These are phyloP conservation scores for Drosophila neotestacea DNA, from an alignment of 2,888 invertebrate genomes.

Conservation along the genomic window DNA sequence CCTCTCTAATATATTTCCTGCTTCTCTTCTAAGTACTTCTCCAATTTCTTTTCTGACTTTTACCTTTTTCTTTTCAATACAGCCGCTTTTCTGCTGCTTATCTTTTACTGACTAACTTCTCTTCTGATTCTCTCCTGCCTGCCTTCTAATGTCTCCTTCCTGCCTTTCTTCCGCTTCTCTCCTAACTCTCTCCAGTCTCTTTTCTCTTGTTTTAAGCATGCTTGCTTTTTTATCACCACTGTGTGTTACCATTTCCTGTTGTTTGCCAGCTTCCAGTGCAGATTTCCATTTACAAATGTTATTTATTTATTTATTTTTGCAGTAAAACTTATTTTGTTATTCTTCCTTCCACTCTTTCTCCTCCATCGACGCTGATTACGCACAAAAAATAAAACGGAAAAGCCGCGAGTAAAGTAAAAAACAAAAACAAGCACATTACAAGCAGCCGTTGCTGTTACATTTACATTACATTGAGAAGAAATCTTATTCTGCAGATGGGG, in stretches of 20 bases:
- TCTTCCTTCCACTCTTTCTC: background rate
- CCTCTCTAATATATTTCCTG: background rate
- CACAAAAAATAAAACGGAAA: slow-evolving; percentile 24
- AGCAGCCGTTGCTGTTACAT: slow-evolving; percentile 59
- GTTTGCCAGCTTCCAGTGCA: slow-evolving; percentile 30
- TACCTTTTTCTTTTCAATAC: too few species aligned
- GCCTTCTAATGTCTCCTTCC: background rate
- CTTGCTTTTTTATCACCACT: slow-evolving; percentile 8
- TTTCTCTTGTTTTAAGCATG: background rate
- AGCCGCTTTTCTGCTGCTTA: too few species aligned
- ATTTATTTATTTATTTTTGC: slow-evolving; percentile 71
- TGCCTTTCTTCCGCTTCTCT: too few species aligned
- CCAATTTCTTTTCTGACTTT: background rate
- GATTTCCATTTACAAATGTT: slow-evolving; percentile 58
- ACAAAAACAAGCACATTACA: slow-evolving; percentile 64
- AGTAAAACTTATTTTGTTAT: slow-evolving; percentile 61
- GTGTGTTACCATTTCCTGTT: slow-evolving; percentile 60
- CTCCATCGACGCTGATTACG: slow-evolving; percentile 48
- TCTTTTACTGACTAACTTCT: background rate
- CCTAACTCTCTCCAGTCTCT: background rate
- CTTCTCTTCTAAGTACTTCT: background rate
- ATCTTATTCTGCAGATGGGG: slow-evolving; percentile 42
- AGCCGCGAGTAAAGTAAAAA: slow-evolving; percentile 42
- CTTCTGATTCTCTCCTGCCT: background rate
- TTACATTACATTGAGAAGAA: slow-evolving; percentile 17